These are phyloP conservation scores for Cynodonichthys magdalenae DNA, from an alignment of 2,797 vertebrate genomes.

Conservation along the genomic window DNA sequence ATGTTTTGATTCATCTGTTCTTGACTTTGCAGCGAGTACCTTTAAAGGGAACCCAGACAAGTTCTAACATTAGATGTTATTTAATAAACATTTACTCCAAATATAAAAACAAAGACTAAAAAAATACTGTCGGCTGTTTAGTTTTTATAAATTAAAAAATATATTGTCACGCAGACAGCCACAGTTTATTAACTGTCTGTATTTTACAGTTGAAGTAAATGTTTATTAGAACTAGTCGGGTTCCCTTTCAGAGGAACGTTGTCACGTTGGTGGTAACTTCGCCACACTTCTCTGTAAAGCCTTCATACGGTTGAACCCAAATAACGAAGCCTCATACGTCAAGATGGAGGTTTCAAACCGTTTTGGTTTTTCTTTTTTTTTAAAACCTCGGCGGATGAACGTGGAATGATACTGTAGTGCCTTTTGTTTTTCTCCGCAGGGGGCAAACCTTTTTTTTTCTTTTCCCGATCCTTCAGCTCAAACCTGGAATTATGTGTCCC, in stretches of 20 bases:
- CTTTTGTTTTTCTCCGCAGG: slow-evolving; percentile 72
- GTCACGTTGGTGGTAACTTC: slow-evolving; percentile 60
- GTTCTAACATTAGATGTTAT: too few relatives aligned
- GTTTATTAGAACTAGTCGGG: too few relatives aligned
- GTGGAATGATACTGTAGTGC: slow-evolving; percentile 79
- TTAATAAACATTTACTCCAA: too few relatives aligned
- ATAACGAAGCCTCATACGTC: neutral
- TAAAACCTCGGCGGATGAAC: slow-evolving; percentile 57
- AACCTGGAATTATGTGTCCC: slow-evolving; percentile 56
- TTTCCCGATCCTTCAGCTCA: slow-evolving; percentile 58
- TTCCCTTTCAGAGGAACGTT: slow-evolving; percentile 33
- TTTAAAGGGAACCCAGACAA: too few relatives aligned
- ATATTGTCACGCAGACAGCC: too few relatives aligned
- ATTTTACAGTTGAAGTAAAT: too few relatives aligned
- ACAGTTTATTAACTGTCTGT: too few relatives aligned
- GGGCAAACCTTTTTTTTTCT: slow-evolving; percentile 62
- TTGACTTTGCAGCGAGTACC: too few relatives aligned
- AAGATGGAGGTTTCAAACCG: slow-evolving; percentile 49
- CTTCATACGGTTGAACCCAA: slow-evolving; percentile 45
- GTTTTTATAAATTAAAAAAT: too few relatives aligned
- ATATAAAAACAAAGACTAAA: too few relatives aligned
- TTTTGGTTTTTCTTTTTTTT: slow-evolving; percentile 36
- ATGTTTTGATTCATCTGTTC: too few relatives aligned
- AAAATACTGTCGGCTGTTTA: slow-evolving; percentile 12
- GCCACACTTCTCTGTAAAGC: slow-evolving; percentile 57